phyloP scores from a whole-genome alignment of 2,797 vertebrate species.

The Lithobates sylvaticus region DNA sequence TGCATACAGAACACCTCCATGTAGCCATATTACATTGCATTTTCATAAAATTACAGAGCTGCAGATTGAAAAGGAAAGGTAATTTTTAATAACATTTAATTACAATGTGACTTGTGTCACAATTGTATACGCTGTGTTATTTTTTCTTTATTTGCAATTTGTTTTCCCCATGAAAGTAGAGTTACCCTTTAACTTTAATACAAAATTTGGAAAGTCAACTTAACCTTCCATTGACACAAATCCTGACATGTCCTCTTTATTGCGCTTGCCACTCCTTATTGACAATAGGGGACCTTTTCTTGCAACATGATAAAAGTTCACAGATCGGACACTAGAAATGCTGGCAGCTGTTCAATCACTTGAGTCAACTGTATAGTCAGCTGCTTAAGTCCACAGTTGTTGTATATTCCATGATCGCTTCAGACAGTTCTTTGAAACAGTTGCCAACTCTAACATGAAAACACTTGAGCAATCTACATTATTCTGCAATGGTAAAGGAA shows the following conservation, averaged over 20 bases:
- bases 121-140: too few species aligned
- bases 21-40: too few species aligned
- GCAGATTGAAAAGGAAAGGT: too few species aligned
- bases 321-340: constrained; percentile 34
- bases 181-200: too few species aligned
- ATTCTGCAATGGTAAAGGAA: constrained; percentile 37
- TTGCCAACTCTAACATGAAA: constrained; percentile 38
- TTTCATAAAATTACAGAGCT: too few species aligned
- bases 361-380: constrained; percentile 45
- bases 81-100: too few species aligned
- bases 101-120: too few species aligned
- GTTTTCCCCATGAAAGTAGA: too few species aligned
- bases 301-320: constrained; percentile 40
- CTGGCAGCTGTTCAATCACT: constrained; percentile 52
- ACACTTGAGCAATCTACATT: background rate
- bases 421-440: constrained; percentile 46
- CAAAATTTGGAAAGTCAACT: background rate
- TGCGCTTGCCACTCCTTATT: background rate
- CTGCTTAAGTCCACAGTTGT: constrained; percentile 52
- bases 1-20: too few species aligned
- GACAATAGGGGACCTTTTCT: constrained; percentile 15
- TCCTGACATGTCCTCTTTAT: background rate
- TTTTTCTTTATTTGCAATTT: too few species aligned
- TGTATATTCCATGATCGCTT: constrained; percentile 34
- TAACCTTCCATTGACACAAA: too few species aligned